phyloP scores from a whole-genome alignment of 2,888 invertebrate genomes.

The Cephus spinipes region DNA sequence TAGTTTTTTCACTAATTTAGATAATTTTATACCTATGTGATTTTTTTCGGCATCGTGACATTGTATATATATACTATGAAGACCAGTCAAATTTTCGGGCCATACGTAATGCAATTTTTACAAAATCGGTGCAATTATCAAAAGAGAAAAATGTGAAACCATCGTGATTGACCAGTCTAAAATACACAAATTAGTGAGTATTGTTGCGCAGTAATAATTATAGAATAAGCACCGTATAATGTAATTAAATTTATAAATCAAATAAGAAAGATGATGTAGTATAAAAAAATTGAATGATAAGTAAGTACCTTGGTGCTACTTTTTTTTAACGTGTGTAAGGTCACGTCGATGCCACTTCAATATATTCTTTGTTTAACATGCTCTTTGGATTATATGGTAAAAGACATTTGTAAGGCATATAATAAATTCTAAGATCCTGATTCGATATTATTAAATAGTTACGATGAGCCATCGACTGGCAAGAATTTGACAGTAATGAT shows the following conservation, averaged over 20 bases:
- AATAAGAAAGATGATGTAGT: neutral
- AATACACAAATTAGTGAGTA: neutral
- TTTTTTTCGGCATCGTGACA: neutral
- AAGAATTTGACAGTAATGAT: neutral
- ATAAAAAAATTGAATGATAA: neutral
- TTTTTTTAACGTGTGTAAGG: neutral
- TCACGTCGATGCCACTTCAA: neutral
- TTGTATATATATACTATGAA: neutral
- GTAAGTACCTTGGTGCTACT: slow-evolving; percentile 8
- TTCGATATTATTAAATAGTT: neutral
- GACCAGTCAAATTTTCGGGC: neutral
- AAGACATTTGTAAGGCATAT: neutral
- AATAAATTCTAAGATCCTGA: neutral
- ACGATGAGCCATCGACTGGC: neutral
- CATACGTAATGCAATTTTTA: no score
- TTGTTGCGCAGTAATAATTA: neutral
- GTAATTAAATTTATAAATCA: neutral
- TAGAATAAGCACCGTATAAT: neutral
- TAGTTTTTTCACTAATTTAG: neutral
- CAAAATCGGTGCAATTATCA: no score
- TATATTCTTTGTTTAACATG: neutral
- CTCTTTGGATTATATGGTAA: neutral
- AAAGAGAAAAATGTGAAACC: no score
- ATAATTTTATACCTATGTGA: neutral
- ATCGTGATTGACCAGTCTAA: neutral